Evolutionary conservation across 1,140 invertebrate genomes (phyloP).

Genomic region (Andrena cerasifolii): DNA sequence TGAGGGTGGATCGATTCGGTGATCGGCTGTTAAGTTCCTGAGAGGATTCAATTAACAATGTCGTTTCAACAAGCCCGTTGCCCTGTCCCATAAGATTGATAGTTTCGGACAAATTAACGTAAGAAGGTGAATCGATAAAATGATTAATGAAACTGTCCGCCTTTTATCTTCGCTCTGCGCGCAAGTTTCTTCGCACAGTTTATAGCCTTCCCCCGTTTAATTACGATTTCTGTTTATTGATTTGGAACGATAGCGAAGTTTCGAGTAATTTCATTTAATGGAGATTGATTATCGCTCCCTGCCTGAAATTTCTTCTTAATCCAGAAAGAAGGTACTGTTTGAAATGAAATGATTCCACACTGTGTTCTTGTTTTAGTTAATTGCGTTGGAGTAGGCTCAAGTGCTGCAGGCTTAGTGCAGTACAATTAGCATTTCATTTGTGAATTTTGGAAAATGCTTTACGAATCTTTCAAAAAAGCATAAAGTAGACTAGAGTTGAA

Average conservation of each 20-base stretch:
- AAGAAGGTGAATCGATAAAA: conserved; percentile 42
- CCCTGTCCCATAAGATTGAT: conserved; percentile 38
- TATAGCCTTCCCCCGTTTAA: neutral
- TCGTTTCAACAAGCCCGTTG: conserved; percentile 3
- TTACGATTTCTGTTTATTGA: conserved; percentile 1
- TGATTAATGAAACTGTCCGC: conserved; percentile 22
- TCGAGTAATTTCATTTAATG: neutral
- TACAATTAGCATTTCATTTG: no score
- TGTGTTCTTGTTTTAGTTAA: no score
- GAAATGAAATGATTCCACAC: no score
- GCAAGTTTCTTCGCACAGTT: neutral
- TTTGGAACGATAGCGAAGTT: neutral
- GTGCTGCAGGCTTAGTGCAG: no score
- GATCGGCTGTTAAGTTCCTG: conserved; percentile 15
- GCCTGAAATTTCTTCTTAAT: no score
- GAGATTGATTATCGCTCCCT: neutral
- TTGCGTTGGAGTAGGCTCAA: no score
- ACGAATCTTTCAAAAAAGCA: no score
- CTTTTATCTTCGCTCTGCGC: neutral
- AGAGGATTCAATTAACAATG: conserved; percentile 41
- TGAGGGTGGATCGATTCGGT: neutral
- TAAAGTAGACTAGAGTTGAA: no score
- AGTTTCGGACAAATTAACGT: conserved; percentile 36
- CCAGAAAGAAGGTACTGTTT: no score
- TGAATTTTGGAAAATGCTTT: no score